Conservation (phyloP, 2,888 invertebrate genomes). For the Mythimna lalbum region DNA sequence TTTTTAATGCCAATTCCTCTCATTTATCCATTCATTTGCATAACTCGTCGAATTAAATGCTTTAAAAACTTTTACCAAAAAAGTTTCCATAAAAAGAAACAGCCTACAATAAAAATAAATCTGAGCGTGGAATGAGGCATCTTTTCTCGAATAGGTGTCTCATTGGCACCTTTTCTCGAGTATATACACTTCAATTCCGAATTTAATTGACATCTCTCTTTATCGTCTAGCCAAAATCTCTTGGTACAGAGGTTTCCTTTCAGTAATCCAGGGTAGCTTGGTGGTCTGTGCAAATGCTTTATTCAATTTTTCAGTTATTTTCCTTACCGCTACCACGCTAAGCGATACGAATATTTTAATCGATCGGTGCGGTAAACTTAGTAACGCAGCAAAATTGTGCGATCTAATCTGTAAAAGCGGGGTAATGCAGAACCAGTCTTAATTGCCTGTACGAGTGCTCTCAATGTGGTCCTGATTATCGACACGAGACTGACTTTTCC, state of each 20-base stretch:
- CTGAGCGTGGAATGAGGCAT: not conserved
- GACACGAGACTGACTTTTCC: conserved; percentile 13
- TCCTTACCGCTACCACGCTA: not conserved
- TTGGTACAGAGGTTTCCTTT: not conserved
- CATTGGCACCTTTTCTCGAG: too few relatives aligned
- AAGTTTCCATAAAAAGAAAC: not conserved
- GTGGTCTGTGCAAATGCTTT: not conserved
- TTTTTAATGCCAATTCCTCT: not conserved
- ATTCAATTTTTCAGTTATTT: not conserved
- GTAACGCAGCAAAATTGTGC: not conserved
- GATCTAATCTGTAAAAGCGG: conserved; percentile 18
- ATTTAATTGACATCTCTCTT: not conserved
- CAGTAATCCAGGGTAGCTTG: not conserved
- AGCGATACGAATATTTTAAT: not conserved
- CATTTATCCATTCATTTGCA: conserved; percentile 16
- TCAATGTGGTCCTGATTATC: conserved; percentile 22
- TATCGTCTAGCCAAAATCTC: not conserved
- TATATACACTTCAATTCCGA: not conserved
- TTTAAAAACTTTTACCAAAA: conserved; percentile 3
- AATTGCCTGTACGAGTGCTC: conserved; percentile 22
- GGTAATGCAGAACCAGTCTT: conserved; percentile 28
- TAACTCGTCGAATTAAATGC: conserved; percentile 8
- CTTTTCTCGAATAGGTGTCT: too few relatives aligned
- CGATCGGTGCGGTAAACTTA: not conserved
- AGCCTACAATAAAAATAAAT: not conserved